Evolutionary conservation across 2,113 vertebrate species (phyloP).

Genomic region (Lampris incognitus): DNA sequence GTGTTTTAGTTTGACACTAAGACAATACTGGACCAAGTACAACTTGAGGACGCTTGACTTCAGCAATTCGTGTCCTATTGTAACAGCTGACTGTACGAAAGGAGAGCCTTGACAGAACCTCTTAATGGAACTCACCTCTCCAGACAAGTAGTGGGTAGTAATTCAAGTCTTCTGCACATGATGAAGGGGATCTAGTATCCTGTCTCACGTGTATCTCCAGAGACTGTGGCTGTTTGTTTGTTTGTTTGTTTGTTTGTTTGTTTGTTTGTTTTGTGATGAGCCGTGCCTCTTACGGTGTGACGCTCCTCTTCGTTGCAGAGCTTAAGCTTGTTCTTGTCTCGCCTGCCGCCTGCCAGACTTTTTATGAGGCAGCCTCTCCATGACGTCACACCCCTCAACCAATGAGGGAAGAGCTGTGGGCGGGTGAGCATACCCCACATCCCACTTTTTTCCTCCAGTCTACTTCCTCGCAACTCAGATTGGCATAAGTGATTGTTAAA

Average conservation of each 20-base stretch:
- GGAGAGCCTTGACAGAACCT: background rate
- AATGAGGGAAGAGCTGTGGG: slow-evolving; percentile 58
- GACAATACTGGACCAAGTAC: background rate
- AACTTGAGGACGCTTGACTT: background rate
- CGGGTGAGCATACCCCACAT: slow-evolving; percentile 44
- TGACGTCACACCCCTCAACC: slow-evolving; percentile 74
- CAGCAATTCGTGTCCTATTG: background rate
- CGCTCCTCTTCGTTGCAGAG: background rate
- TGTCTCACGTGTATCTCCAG: slow-evolving; percentile 35
- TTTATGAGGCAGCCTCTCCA: slow-evolving; percentile 71
- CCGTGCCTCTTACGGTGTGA: background rate
- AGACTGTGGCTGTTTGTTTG: background rate
- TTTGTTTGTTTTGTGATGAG: background rate
- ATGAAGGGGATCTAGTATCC: slow-evolving; percentile 49
- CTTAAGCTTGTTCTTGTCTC: slow-evolving; percentile 38
- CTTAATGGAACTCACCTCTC: slow-evolving; percentile 86
- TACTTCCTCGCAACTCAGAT: slow-evolving; percentile 28
- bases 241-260: background rate
- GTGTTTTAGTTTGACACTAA: background rate
- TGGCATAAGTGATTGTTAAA: slow-evolving; percentile 8
- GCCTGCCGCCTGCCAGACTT: slow-evolving; percentile 37
- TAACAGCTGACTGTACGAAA: background rate
- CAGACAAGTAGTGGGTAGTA: slow-evolving; percentile 86
- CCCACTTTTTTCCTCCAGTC: slow-evolving; percentile 36
- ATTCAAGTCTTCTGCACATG: slow-evolving; percentile 88